Percentiles rank a stretch among this genome's conserved stretches.
Conservation (phyloP, 2,888 invertebrate genomes). For the Eilema griseolum region DNA sequence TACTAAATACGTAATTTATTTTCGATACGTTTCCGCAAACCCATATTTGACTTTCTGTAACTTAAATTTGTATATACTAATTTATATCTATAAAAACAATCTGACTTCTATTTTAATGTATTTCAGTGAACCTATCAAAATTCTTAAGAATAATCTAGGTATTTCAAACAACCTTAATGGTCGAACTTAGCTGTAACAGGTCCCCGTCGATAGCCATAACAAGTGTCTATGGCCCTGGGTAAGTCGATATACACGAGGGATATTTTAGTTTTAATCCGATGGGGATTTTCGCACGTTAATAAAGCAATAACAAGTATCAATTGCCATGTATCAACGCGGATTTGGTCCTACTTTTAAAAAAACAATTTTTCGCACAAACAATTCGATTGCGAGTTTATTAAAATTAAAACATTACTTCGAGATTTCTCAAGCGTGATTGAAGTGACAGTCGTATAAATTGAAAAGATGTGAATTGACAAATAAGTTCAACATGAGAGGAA, state of each 20-base stretch:
- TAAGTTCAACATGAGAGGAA: slow-evolving; percentile 36
- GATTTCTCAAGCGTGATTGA: slow-evolving; percentile 16
- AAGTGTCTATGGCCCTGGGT: no score
- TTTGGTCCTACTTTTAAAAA: background rate
- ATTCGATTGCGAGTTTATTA: slow-evolving; percentile 28
- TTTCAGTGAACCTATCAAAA: background rate
- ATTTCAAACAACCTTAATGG: background rate
- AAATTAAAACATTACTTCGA: slow-evolving; percentile 1
- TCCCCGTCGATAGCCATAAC: background rate
- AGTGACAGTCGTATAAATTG: slow-evolving; percentile 36
- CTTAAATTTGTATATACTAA: background rate
- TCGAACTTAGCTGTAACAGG: background rate
- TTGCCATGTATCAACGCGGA: background rate
- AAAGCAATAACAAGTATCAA: background rate
- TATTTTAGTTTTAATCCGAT: no score
- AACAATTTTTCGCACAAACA: slow-evolving; percentile 29
- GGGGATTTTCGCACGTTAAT: no score
- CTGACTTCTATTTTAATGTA: background rate
- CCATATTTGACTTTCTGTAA: background rate
- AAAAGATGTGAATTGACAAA: slow-evolving; percentile 41
- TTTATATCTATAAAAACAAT: no score
- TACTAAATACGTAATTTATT: no score
- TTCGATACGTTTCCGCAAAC: background rate
- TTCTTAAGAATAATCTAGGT: background rate
- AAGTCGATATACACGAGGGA: no score